phyloP scores from a whole-genome alignment of 2,888 invertebrate genomes.

The Parnassius orleans region DNA sequence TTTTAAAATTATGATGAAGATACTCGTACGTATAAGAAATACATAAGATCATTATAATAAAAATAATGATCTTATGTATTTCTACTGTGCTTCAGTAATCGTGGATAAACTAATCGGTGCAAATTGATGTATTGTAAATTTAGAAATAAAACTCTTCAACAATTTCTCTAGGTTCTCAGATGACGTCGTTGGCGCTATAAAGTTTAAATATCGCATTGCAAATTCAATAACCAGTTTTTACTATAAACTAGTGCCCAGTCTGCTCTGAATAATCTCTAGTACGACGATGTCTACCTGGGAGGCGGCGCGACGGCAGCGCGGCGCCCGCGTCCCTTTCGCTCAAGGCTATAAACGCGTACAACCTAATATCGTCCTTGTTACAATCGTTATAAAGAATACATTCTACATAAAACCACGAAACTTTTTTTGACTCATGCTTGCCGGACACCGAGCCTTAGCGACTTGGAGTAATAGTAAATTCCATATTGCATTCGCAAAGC shows the following conservation, averaged over 20 bases:
- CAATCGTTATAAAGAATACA: conserved; percentile 25
- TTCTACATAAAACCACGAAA: conserved; percentile 28
- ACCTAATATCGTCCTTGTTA: conserved; percentile 43
- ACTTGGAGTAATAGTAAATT: conserved; percentile 34
- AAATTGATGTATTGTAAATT: no score
- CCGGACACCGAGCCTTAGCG: conserved; percentile 49
- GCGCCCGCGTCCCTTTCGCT: conserved; percentile 69
- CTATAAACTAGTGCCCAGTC: conserved; percentile 29
- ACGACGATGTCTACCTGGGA: conserved; percentile 63
- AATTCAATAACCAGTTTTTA: conserved; percentile 24
- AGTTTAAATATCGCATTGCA: background rate
- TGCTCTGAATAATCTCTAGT: conserved; percentile 39
- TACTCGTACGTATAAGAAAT: no score
- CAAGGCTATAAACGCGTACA: conserved; percentile 55
- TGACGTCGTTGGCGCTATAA: no score
- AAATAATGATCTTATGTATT: no score
- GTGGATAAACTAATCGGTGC: no score
- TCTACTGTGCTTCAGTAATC: no score
- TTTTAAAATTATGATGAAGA: no score
- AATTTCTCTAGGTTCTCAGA: no score
- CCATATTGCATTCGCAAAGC: conserved; percentile 12
- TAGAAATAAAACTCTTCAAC: background rate
- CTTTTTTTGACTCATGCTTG: conserved; percentile 46
- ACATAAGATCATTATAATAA: no score
- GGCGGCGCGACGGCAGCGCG: conserved; percentile 52